phyloP scores from a whole-genome alignment of 1,140 invertebrate species.

The Procambarus clarkii region DNA sequence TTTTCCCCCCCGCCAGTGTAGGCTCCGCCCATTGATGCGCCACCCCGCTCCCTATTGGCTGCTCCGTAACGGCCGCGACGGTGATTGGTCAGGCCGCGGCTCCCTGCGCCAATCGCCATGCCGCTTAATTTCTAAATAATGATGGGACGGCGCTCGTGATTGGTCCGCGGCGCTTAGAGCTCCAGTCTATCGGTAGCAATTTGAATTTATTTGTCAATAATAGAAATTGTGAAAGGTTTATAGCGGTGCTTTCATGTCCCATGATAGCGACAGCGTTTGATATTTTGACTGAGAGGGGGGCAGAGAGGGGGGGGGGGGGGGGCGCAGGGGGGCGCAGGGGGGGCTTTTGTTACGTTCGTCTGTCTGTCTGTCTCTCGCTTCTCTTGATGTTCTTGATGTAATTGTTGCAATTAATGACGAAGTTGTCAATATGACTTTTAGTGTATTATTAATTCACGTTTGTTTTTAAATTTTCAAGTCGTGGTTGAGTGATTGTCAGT shows the following conservation, averaged over 20 bases:
- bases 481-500: neutral
- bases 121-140: neutral
- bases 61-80: neutral
- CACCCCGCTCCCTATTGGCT: neutral
- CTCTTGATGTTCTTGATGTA: neutral
- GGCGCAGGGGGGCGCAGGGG: too few species aligned
- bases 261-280: neutral
- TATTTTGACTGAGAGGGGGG: neutral
- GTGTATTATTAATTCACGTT: too few species aligned
- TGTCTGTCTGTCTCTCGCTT: too few species aligned
- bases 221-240: slow-evolving; percentile 13
- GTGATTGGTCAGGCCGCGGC: neutral
- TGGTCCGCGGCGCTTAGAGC: neutral
- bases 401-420: neutral
- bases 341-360: neutral
- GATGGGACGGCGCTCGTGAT: neutral
- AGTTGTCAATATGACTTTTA: neutral
- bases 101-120: neutral
- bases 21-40: neutral
- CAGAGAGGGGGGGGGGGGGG: too few species aligned
- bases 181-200: neutral
- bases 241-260: neutral
- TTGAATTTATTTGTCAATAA: slow-evolving; percentile 8
- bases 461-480: neutral
- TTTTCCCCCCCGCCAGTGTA: neutral